Evolutionary conservation across 2,113 vertebrate species (phyloP).

Genomic region (Myiagra hebetior): DNA sequence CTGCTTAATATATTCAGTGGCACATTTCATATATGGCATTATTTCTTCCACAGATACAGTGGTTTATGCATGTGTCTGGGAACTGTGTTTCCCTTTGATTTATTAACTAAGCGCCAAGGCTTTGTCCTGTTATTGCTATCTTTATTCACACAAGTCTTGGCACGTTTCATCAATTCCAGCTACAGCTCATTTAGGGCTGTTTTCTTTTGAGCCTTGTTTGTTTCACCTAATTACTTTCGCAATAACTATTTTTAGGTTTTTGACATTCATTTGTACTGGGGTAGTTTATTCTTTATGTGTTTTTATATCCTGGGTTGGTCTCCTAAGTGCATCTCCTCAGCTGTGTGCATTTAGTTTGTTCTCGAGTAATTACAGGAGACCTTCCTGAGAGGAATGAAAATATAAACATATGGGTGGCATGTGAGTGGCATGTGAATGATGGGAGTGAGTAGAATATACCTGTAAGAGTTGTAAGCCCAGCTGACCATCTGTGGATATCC

Average conservation of each 20-base stretch:
- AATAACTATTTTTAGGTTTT: constrained; percentile 34
- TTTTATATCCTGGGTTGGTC: neutral
- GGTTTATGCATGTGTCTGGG: neutral
- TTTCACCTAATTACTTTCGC: constrained; percentile 37
- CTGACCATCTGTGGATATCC: neutral
- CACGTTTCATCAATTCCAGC: constrained; percentile 13
- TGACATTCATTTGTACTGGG: neutral
- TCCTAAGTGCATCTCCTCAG: neutral
- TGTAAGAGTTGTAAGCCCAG: neutral
- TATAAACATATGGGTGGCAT: neutral
- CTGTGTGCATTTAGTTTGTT: neutral
- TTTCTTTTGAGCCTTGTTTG: constrained; percentile 31
- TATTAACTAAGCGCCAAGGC: neutral
- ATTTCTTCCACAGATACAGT: neutral
- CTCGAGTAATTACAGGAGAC: neutral
- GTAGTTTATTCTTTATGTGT: neutral
- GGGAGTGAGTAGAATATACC: neutral
- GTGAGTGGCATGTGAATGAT: neutral
- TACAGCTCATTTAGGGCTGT: constrained; percentile 12
- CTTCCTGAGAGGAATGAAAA: neutral
- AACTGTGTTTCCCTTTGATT: constrained; percentile 39
- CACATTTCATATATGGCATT: constrained; percentile 12
- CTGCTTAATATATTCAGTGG: constrained; percentile 16
- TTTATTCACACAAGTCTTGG: neutral
- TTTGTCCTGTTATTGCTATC: constrained; percentile 13